Conservation (phyloP, 2,797 vertebrate genomes). For the Coracias cyanogaster region DNA sequence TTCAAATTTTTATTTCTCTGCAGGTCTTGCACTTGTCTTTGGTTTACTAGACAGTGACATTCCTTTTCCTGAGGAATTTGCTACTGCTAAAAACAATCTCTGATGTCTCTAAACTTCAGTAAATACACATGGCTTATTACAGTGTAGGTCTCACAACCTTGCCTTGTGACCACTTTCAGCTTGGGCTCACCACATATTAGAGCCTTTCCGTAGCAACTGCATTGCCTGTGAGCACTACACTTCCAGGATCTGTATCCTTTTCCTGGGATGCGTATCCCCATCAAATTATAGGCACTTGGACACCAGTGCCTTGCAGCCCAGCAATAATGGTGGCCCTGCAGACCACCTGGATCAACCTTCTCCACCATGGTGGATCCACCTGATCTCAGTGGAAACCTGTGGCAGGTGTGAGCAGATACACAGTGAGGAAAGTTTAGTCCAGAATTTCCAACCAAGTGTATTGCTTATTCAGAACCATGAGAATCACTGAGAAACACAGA, state of each 20-base stretch:
- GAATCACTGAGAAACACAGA: neutral
- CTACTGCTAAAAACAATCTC: neutral
- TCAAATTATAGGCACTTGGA: neutral
- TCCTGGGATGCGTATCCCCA: neutral
- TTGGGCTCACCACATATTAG: neutral
- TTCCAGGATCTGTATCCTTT: neutral
- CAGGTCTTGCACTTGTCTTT: neutral
- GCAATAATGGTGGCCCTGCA: neutral
- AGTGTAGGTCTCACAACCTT: neutral
- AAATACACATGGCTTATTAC: neutral
- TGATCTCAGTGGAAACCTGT: neutral
- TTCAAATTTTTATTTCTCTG: neutral
- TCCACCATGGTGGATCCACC: neutral
- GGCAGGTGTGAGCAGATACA: neutral
- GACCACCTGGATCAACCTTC: neutral
- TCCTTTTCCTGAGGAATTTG: neutral
- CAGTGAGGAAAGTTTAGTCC: neutral
- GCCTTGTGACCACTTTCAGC: neutral
- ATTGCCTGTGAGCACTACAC: neutral
- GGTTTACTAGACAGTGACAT: neutral
- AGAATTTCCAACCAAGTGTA: neutral
- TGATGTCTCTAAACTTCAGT: neutral
- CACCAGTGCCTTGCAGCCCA: neutral
- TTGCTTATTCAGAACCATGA: neutral
- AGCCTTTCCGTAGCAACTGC: neutral